Base-by-base conservation (phyloP, 2,888 invertebrate species). In the Magallana nippona region DNA sequence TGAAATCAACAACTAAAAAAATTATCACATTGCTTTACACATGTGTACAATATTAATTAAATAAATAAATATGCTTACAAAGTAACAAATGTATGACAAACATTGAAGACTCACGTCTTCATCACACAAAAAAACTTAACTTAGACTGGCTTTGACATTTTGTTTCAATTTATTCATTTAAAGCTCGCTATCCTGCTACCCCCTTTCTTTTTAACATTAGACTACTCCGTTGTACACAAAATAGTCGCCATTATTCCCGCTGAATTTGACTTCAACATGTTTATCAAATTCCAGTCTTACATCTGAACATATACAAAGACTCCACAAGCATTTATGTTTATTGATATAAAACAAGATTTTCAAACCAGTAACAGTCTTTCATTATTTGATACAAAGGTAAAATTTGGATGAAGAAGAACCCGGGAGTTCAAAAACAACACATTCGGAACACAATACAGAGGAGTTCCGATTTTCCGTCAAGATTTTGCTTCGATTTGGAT, bases 181-280 rank as follows among this genome's bases (percentile, higher is more conserved):
- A 55, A 44, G 19, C 17, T 71, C 58, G 55, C 55, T n/a, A 80
- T 55, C 84, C 56, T 78, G 19, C 55, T 55, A 62, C 78, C 84
- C 87, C 83, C 71, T 13, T 2, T 13, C 13, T 56, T 17, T 22
- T 77, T 77, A n/a, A 22, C 71, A 55, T 82, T 86, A 78, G 84
- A 85, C 84, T 83, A 79, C 77, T 71, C 87, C 83, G 80, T 55
- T 81, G 78, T 86, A 86, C 83, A 84, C 83, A 85, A 82, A 63
- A 80, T 81, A 82, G 83, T 84, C 82, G 78, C 83, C 56, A 78
- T 81, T 81, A 82, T 87, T 87, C 87, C 87, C 87, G 87, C 87
- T 87, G 83, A 85, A 84, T 84, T 84, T 85, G 57, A 62, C 55
- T 62, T 55, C 44, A 17, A 44, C 55, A 56, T 79, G 55, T 55